phyloP scores from a whole-genome alignment of 2,797 vertebrate species.

The Chlorospingus semifuscus region DNA sequence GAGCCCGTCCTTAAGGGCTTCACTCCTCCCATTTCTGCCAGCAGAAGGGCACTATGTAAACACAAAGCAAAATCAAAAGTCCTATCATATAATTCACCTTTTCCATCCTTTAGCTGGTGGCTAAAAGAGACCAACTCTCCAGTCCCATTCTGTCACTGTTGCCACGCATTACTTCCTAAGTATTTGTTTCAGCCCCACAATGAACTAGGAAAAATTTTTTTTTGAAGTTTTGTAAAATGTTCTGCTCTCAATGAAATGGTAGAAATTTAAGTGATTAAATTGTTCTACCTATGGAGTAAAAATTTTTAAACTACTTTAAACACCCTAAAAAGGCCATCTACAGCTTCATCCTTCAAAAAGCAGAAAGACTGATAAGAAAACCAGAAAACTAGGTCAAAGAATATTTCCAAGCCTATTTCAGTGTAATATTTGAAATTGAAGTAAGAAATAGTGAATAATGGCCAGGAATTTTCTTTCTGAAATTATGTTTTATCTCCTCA shows the following conservation, averaged over 20 bases:
- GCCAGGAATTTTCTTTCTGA: conserved; percentile 39
- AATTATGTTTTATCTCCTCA: background rate
- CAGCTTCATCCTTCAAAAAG: background rate
- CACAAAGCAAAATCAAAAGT: background rate
- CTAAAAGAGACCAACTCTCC: background rate
- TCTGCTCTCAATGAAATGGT: background rate
- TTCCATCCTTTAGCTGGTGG: background rate
- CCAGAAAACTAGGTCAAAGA: background rate
- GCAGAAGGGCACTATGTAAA: background rate
- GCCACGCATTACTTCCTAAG: background rate
- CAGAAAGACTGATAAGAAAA: background rate
- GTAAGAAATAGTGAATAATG: conserved; percentile 22
- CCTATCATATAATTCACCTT: background rate
- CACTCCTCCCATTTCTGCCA: background rate
- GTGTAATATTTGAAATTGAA: conserved; percentile 12
- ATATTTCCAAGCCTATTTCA: background rate
- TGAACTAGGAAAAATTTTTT: background rate
- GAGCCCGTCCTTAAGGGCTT: background rate
- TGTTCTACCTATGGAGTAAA: background rate
- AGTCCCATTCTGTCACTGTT: background rate
- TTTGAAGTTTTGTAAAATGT: background rate
- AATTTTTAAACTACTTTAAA: background rate
- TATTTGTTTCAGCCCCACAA: background rate
- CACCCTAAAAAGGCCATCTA: background rate
- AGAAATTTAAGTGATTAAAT: background rate